These are phyloP conservation scores for Formicarius rufipectus DNA, from an alignment of 2,113 vertebrate species.

Conservation along the genomic window DNA sequence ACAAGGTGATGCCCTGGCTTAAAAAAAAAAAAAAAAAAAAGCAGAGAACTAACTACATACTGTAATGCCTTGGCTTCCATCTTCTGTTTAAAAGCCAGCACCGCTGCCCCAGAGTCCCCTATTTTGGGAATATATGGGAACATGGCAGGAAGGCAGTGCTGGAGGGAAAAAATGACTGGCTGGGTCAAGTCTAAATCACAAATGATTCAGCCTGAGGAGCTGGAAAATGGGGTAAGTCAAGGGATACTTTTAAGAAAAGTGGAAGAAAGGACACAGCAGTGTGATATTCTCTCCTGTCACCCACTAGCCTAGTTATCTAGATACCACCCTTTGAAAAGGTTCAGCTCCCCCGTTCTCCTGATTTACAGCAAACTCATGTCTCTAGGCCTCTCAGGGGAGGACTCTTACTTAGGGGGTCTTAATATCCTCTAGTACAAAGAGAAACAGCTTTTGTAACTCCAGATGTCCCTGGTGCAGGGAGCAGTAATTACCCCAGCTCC, in stretches of 20 bases:
- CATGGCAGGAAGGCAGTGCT: rapidly evolving
- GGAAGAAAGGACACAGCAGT: neutral
- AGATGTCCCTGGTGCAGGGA: neutral
- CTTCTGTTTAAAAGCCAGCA: neutral
- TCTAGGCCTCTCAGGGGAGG: neutral
- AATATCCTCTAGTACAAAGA: neutral
- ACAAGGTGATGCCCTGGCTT: neutral
- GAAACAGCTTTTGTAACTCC: neutral
- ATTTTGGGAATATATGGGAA: neutral
- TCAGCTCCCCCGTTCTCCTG: neutral
- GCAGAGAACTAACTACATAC: neutral
- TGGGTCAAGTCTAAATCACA: neutral
- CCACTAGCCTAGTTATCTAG: neutral
- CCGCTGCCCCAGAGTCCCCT: neutral
- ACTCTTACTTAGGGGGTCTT: neutral
- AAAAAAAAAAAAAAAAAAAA: neutral
- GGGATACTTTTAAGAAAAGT: neutral
- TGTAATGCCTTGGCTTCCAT: neutral
- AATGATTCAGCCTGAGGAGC: neutral
- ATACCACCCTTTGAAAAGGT: neutral
- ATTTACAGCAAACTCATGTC: neutral
- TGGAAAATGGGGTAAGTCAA: neutral
- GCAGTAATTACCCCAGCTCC: neutral
- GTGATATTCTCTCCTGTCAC: neutral
- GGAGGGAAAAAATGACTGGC: neutral